Evolutionary conservation across 2,113 vertebrate species (phyloP), one percentile per base, ranked within the genome.

Genomic region (Trematomus loennbergii): DNA sequence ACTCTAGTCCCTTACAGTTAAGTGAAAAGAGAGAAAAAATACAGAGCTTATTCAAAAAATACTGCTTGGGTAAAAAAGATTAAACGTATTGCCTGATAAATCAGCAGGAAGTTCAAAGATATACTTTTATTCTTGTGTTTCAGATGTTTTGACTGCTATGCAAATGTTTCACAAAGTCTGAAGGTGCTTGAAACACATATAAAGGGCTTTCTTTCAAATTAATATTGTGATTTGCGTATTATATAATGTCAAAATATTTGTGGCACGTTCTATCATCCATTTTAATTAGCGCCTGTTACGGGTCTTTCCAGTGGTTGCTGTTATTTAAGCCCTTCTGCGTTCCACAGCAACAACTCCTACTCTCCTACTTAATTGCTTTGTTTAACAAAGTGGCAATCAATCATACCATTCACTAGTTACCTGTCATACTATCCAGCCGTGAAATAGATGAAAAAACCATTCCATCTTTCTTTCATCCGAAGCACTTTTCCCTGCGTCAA

Each of bases 331-430:
- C 59, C n/a, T 62, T 84, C 70, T 81, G 29, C 52, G 65, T 77
- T 89, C 74, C 75, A 87, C 70, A 52, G 82, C 82, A 83, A 76
- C 83, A 92, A 72, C 84, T 93, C 77, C 78, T 71, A 69, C 77
- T 74, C 87, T 78, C 55, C 58, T 46, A 79, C 90, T 84, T 95
- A 94, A 95, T 93, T 93, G 90, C 90, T 93, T 94, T 94, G 88
- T 90, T 92, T 91, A 94, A 92, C 83, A 93, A 94, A 93, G 90
- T 92, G 83, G 91, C 92, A 86, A 94, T 95, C 92, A 91, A 95
- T 95, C 93, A 94, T 84, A 87, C 72, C 81, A 84, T 71, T 89
- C 75, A 84, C 77, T 82, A 77, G 86, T 84, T 90, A 88, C 79
- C 88, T 92, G 92, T 92, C 91, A 93, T 46, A 72, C 82, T 86